Conservation (phyloP, 2,888 invertebrate species). For the Phasia obesa region DNA sequence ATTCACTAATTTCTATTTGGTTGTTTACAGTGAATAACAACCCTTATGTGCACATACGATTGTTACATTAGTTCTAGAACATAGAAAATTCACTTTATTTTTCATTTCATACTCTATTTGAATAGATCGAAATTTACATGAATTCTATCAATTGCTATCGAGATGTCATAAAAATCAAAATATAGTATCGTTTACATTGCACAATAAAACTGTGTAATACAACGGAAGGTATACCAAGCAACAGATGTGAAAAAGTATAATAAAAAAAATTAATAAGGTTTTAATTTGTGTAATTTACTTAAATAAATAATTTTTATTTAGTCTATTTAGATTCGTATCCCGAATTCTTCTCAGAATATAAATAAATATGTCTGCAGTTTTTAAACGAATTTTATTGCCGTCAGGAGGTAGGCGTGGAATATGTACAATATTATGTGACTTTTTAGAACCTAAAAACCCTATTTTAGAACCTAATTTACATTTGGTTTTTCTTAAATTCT, state of each 20-base stretch:
- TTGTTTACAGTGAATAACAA: conserved; percentile 20
- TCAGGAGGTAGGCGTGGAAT: no score
- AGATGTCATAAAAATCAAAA: conserved; percentile 71
- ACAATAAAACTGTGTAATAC: conserved; percentile 25
- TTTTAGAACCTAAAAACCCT: no score
- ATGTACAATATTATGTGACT: no score
- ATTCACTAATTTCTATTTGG: conserved; percentile 49
- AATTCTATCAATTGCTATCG: conserved; percentile 71
- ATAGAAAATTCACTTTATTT: conserved; percentile 4
- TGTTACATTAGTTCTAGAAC: conserved; percentile 38
- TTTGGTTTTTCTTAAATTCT: no score
- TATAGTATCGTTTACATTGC: conserved; percentile 61
- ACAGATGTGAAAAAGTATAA: not conserved
- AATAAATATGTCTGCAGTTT: no score
- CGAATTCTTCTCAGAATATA: no score
- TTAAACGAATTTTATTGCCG: no score
- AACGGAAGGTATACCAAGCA: conserved; percentile 21
- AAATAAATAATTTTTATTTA: no score
- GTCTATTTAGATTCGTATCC: no score
- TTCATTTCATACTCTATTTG: conserved; percentile 7
- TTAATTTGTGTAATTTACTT: no score
- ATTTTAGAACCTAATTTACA: no score
- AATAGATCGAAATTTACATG: conserved; percentile 46
- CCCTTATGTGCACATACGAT: conserved; percentile 40
- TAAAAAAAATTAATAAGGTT: not conserved